Evolutionary conservation across 2,797 vertebrate species (phyloP), one percentile per base, ranked within the genome.

Genomic region (Kryptolebias ocellatus): DNA sequence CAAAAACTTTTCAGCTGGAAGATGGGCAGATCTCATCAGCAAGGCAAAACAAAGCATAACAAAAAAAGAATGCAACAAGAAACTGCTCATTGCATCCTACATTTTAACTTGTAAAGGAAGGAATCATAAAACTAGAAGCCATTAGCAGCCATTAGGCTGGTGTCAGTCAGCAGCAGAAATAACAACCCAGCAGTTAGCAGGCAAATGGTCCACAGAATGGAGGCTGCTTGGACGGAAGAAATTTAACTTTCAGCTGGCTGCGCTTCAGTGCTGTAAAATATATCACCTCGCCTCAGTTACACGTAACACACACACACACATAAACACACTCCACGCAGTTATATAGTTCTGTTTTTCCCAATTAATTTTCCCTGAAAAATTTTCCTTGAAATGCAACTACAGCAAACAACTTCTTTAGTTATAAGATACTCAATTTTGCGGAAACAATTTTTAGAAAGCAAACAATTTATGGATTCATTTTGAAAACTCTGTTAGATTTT

Each of bases 111-210:
- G 51, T 83, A 81, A 70, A 72, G 80, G 70, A 80, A 78, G 57
- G 72, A 65, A 64, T 80, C 66, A 68, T 83, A 83, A 87, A 89
- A 75, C 69, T 68, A 74, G 71, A 75, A 87, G 70, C 89, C 86
- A 91, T 92, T 89, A 89, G 73, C 70, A 62, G 74, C 88, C 84
- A 87, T 91, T 89, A 85, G 81, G 64, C 62, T 74, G 81, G 80
- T 88, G 89, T 86, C 87, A 87, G 72, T 92, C 89, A 83, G 81
- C 76, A 60, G 81, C 66, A 59, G 62, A 81, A 69, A 80, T 82
- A 87, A 83, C 80, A 86, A 70, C 76, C 27, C 46, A 53, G 72
- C 79, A 83, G 69, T 89, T 85, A 84, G 74, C 65, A 72, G 73
- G 29, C 69, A 84, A 83, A 87, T 65, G 79, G 68, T 62, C 56